Base-by-base conservation (phyloP, 2,888 invertebrate species). In the Zygothrica quintamaculata region DNA sequence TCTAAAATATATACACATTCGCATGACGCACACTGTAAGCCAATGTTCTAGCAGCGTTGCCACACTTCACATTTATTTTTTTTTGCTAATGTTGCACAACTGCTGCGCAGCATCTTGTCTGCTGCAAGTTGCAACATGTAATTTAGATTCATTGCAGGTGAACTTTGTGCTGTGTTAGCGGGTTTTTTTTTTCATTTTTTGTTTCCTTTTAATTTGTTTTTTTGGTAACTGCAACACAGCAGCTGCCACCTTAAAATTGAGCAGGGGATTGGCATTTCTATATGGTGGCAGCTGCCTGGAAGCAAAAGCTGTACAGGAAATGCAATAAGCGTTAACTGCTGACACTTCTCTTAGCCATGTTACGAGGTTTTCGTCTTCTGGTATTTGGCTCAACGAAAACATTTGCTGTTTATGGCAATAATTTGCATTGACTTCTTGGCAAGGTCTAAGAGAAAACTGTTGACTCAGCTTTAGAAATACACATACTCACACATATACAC, bases 361-460 rank as follows among this genome's bases (percentile, higher is more conserved):
- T 67, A 26, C 34, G 46, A 31, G 36, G 65, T 65, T 71, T 44
- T n/a, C n/a, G 58, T 42, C 36, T 72, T 31, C 50, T 60, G 61
- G 39, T 40, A 50, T 50, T 50, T 64, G 52, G 55, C 43, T 44
- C 50, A 47, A 16, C 48, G 31, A 31, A 40, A 48, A 48, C 50
- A 53, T 50, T n/a, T 52, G 64, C 53, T 62, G 69, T 34, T 46
- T 11, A 33, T 18, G 29, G 34, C 51, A 37, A 58, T 53, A 43
- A 25, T 52, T 42, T 39, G 25, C n/a, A 25, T 61, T 11, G 9
- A 26, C 43, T 39, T 15, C 18, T 31, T 65, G 85, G 60, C 82
- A 61, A 82, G 72, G 66, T 64, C 60, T 37, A 58, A 61, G 53
- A 57, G 71, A 74, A 81, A 81, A 74, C 52, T 33, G 65, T 75